Conservation (phyloP, 2,888 invertebrate genomes). For the Gortyna flavago region DNA sequence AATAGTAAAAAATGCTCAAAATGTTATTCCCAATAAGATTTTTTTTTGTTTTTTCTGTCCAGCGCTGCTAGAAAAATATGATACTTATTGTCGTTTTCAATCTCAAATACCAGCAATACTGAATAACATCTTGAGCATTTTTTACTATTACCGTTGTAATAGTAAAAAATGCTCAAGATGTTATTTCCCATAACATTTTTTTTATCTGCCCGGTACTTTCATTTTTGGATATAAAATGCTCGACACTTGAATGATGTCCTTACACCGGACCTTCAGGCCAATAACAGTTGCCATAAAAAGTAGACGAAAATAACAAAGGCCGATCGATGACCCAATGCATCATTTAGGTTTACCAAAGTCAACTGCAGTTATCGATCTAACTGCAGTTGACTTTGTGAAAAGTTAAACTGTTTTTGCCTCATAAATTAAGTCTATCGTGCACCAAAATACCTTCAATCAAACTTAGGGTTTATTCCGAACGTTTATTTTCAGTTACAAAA, state of each 20-base stretch:
- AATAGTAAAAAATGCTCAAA: too few relatives aligned
- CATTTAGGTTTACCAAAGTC: conserved; percentile 43
- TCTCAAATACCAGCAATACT: too few relatives aligned
- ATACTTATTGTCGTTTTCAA: too few relatives aligned
- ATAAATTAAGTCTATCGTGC: conserved; percentile 31
- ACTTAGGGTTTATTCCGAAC: conserved; percentile 25
- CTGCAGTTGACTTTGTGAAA: too few relatives aligned
- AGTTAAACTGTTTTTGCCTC: conserved; percentile 30
- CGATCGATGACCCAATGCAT: conserved; percentile 41
- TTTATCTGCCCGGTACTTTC: neutral
- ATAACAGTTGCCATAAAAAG: conserved; percentile 15
- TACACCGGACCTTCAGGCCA: conserved; percentile 16
- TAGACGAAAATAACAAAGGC: conserved; percentile 20
- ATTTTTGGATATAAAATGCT: neutral
- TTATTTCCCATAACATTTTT: too few relatives aligned
- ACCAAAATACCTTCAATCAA: conserved; percentile 3
- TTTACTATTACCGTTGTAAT: too few relatives aligned
- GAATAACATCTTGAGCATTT: too few relatives aligned
- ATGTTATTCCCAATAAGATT: too few relatives aligned
- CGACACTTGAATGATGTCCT: neutral
- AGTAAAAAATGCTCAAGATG: too few relatives aligned
- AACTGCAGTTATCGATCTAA: conserved; percentile 48
- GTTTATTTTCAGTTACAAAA: conserved; percentile 20
- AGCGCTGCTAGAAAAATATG: too few relatives aligned
- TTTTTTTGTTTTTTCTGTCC: too few relatives aligned